These are phyloP conservation scores for Scaptomyza flava DNA, from an alignment of 2,888 invertebrate species.

Conservation along the genomic window DNA sequence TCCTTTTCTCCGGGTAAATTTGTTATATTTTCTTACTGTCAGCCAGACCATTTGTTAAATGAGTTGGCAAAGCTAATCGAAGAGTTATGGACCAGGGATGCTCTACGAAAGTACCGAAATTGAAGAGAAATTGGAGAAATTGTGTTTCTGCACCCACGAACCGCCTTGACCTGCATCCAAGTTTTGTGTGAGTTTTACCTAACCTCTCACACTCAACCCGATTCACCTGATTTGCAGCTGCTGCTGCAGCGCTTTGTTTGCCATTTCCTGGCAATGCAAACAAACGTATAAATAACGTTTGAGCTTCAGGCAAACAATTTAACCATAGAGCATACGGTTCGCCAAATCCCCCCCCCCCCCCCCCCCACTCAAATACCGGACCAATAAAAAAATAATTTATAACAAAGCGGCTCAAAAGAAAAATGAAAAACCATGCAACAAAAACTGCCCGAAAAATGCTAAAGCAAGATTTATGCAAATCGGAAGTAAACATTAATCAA, in stretches of 20 bases:
- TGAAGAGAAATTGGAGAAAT: conserved; percentile 9
- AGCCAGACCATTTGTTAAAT: conserved; percentile 76
- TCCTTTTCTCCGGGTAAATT: conserved; percentile 52
- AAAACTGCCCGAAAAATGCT: conserved; percentile 68
- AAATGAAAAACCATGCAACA: conserved; percentile 29
- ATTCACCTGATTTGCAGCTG: conserved; percentile 9
- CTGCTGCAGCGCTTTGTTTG: conserved; percentile 27
- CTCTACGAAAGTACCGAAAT: conserved; percentile 16
- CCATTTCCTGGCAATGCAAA: conserved; percentile 28
- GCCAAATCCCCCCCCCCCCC: background rate
- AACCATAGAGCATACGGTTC: conserved; percentile 41
- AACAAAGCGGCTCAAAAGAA: conserved; percentile 56
- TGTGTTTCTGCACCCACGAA: conserved; percentile 18
- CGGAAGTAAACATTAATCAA: conserved; percentile 83
- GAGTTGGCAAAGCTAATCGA: conserved; percentile 78
- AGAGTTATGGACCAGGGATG: conserved; percentile 60
- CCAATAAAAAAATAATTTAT: conserved; percentile 77
- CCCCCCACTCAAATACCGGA: conserved; percentile 19
- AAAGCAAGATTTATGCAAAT: conserved; percentile 84
- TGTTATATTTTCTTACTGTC: conserved; percentile 77
- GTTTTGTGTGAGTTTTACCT: background rate
- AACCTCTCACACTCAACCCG: background rate
- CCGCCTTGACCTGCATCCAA: conserved; percentile 56
- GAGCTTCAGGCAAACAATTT: conserved; percentile 42
- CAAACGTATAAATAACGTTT: conserved; percentile 60